These are phyloP conservation scores for Amorpha juglandis DNA, from an alignment of 2,888 invertebrate species.

Conservation along the genomic window DNA sequence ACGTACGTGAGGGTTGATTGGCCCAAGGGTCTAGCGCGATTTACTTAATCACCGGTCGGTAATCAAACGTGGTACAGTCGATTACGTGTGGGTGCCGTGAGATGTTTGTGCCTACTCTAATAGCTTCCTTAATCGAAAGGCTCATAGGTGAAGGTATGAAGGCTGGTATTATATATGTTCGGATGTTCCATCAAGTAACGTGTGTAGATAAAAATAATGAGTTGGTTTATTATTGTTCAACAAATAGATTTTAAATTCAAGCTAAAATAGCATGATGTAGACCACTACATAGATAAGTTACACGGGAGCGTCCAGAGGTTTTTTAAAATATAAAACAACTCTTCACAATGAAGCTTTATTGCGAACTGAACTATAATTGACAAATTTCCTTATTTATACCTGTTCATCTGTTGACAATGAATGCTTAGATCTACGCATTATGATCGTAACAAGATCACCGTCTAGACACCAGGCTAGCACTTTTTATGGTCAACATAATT, in stretches of 20 bases:
- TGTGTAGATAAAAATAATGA: not conserved
- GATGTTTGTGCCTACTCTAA: slow-evolving; percentile 25
- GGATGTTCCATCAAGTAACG: not conserved
- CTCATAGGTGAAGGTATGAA: not conserved
- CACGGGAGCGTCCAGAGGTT: too few relatives aligned
- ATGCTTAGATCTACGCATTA: too few relatives aligned
- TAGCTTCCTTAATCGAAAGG: slow-evolving; percentile 18
- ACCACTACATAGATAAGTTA: too few relatives aligned
- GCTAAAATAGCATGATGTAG: not conserved
- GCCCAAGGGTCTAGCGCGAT: slow-evolving; percentile 53
- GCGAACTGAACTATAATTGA: too few relatives aligned
- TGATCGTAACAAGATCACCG: too few relatives aligned
- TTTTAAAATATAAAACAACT: too few relatives aligned
- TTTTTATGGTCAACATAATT: too few relatives aligned
- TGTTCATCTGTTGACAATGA: too few relatives aligned
- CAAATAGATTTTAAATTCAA: not conserved
- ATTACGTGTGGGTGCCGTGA: slow-evolving; percentile 34
- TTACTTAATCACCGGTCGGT: slow-evolving; percentile 63
- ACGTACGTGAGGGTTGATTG: slow-evolving; percentile 58
- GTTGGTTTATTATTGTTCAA: not conserved
- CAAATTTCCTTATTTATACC: too few relatives aligned
- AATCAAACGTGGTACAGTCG: slow-evolving; percentile 50
- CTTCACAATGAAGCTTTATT: too few relatives aligned
- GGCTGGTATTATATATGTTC: not conserved
- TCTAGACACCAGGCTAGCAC: too few relatives aligned